phyloP scores from a whole-genome alignment of 2,888 invertebrate species.

The Bedellia somnulentella region DNA sequence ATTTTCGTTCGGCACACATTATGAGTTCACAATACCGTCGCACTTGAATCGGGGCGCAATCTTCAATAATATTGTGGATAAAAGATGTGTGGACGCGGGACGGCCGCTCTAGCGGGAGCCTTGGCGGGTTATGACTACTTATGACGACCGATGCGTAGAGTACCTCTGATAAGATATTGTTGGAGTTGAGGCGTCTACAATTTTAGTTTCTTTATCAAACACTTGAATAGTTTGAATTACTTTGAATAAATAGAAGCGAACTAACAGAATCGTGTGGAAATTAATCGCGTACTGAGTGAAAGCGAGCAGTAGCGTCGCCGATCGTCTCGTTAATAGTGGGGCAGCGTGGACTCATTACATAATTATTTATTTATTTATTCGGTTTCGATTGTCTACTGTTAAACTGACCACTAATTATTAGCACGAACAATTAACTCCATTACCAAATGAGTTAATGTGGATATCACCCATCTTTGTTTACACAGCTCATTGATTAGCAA shows the following conservation, averaged over 20 bases:
- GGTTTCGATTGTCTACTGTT: slow-evolving; percentile 2
- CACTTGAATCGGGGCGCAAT: slow-evolving; percentile 48
- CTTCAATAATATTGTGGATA: slow-evolving; percentile 50
- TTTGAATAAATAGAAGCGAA: slow-evolving; percentile 53
- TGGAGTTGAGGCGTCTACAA: slow-evolving; percentile 33
- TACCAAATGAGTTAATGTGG: no score
- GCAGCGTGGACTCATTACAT: slow-evolving; percentile 35
- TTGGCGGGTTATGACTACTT: no score
- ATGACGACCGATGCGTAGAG: slow-evolving; percentile 53
- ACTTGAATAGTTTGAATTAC: slow-evolving; percentile 50
- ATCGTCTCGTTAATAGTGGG: slow-evolving; percentile 22
- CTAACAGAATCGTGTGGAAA: slow-evolving; percentile 47
- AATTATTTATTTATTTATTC: slow-evolving; percentile 53
- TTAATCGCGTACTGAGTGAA: slow-evolving; percentile 51
- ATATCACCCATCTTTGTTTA: no score
- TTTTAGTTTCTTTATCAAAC: slow-evolving; percentile 53
- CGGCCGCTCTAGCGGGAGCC: no score
- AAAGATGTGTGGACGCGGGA: slow-evolving; percentile 34
- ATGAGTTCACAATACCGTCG: slow-evolving; percentile 58
- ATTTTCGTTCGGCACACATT: slow-evolving; percentile 52
- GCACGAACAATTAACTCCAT: no score
- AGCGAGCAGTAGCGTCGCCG: slow-evolving; percentile 27
- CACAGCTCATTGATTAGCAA: no score
- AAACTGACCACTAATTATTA: no score
- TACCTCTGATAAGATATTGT: slow-evolving; percentile 54